Percentiles rank a stretch among this genome's conserved stretches.
phyloP scores from a whole-genome alignment of 2,797 vertebrate genomes.

The Tiaroga cobitis region DNA sequence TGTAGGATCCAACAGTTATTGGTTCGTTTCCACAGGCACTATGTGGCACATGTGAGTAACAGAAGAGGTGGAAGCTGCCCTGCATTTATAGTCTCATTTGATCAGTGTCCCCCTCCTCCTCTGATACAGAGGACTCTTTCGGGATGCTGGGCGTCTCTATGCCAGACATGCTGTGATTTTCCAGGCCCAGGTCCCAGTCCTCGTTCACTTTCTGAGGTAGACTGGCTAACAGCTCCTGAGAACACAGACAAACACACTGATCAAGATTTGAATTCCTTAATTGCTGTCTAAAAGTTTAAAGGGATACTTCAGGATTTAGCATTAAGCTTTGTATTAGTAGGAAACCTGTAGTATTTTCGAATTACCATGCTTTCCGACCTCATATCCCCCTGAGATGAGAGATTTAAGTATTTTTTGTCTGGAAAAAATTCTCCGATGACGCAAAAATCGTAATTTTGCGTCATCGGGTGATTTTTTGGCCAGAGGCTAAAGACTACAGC shows the following conservation, averaged over 20 bases:
- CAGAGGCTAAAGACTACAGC: too few species aligned
- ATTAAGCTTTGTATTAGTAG: too few species aligned
- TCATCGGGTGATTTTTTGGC: too few species aligned
- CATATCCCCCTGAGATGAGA: too few species aligned
- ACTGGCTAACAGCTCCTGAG: constrained; percentile 90
- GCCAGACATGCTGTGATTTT: constrained; percentile 75
- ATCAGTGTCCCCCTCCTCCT: constrained; percentile 85
- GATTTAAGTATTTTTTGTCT: too few species aligned
- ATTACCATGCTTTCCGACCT: too few species aligned
- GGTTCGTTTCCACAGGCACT: constrained; percentile 59
- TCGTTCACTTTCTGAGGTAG: constrained; percentile 93
- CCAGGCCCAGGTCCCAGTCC: constrained; percentile 84
- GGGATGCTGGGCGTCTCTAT: constrained; percentile 59
- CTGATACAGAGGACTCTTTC: constrained; percentile 89
- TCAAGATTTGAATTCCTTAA: background rate
- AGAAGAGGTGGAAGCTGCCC: constrained; percentile 31
- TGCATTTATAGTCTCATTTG: constrained; percentile 72
- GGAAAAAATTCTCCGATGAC: too few species aligned
- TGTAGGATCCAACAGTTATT: constrained; percentile 43
- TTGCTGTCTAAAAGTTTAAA: background rate
- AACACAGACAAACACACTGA: constrained; percentile 22
- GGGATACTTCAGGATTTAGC: too few species aligned
- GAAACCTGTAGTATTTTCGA: too few species aligned
- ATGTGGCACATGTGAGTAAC: constrained; percentile 36
- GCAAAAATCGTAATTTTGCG: too few species aligned